Conservation (phyloP, 2,888 invertebrate genomes). For the Gymnosoma rotundatum region DNA sequence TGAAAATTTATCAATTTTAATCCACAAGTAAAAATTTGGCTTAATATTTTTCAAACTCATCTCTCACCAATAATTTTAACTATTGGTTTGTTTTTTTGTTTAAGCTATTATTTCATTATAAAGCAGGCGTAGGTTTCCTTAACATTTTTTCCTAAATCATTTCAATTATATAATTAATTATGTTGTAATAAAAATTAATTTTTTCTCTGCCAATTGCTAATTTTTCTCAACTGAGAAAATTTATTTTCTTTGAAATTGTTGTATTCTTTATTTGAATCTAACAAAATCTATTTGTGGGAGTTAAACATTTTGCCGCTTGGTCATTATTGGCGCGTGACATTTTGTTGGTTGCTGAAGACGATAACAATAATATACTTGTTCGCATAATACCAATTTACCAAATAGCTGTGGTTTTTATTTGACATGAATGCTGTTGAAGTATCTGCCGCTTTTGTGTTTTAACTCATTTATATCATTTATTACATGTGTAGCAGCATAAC, state of each 20-base stretch:
- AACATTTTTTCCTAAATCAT: neutral
- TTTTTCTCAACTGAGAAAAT: constrained; percentile 37
- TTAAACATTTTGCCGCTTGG: constrained; percentile 35
- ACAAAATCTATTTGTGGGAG: constrained; percentile 11
- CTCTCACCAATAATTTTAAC: constrained; percentile 12
- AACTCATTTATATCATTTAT: constrained; percentile 55
- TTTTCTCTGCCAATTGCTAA: constrained; percentile 15
- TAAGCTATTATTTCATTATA: no score
- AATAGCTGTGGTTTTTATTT: constrained; percentile 16
- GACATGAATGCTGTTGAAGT: neutral
- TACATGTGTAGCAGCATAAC: constrained; percentile 62
- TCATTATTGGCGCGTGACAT: constrained; percentile 64
- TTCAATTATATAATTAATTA: constrained; percentile 15
- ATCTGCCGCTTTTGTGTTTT: constrained; percentile 29
- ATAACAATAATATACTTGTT: constrained; percentile 18
- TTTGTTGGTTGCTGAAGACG: constrained; percentile 39
- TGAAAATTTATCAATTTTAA: no score
- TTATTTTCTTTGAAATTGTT: neutral
- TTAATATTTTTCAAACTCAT: no score
- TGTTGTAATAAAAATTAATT: constrained; percentile 57
- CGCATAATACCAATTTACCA: constrained; percentile 23
- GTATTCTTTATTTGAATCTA: constrained; percentile 34
- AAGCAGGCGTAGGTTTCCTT: no score
- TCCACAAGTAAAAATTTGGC: no score
- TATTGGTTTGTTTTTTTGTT: no score